Percentiles rank a stretch among this genome's conserved stretches.
These are phyloP conservation scores for Naso thynnoides DNA, from an alignment of 2,797 vertebrate genomes.

Conservation along the genomic window DNA sequence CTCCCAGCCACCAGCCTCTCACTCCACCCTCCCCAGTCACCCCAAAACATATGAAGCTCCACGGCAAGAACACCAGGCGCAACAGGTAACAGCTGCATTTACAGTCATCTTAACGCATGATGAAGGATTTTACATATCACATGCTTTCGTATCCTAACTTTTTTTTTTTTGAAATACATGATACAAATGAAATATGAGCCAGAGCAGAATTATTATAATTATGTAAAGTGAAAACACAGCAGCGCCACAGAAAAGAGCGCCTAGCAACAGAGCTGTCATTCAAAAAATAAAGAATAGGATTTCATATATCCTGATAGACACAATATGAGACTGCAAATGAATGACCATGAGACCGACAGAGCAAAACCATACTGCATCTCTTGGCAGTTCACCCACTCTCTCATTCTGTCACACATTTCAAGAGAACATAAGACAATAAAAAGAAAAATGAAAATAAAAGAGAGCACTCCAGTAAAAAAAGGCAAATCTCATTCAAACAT, in stretches of 20 bases:
- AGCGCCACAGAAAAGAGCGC: not conserved
- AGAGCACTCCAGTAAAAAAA: not conserved
- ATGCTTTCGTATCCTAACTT: not conserved
- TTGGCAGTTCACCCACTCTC: not conserved
- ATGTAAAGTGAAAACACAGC: not conserved
- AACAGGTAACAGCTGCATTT: conserved; percentile 63
- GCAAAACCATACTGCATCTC: not conserved
- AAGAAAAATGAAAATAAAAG: not conserved
- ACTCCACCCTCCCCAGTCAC: conserved; percentile 71
- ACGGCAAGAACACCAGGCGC: conserved; percentile 55
- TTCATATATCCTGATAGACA: not conserved
- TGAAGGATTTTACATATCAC: not conserved
- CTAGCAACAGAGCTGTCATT: conserved; percentile 31
- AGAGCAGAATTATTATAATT: not conserved
- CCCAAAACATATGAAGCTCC: conserved; percentile 69
- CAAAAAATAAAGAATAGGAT: not conserved
- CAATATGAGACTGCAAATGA: not conserved
- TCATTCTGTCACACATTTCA: conserved; percentile 1
- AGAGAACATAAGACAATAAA: not conserved
- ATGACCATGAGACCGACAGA: not conserved
- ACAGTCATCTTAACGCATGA: not conserved
- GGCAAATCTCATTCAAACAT: not conserved
- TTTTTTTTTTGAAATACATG: not conserved
- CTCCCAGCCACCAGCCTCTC: conserved; percentile 59
- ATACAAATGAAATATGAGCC: not conserved